phyloP scores from a whole-genome alignment of 2,888 invertebrate genomes.

The Galeopsomyia nigrocyanea region DNA sequence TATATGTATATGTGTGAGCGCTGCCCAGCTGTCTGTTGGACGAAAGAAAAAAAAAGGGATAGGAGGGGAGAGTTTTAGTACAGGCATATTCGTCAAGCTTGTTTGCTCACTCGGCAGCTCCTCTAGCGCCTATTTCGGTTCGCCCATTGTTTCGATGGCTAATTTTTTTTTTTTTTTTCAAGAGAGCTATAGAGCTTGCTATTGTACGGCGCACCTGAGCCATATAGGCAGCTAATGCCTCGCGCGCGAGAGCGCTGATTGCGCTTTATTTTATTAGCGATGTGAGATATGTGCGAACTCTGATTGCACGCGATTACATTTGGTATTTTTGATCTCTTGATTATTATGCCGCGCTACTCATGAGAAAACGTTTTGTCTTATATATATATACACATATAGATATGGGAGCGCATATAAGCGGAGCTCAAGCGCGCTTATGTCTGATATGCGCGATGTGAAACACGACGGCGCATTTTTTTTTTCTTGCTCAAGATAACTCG shows the following conservation, averaged over 20 bases:
- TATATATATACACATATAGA: too few relatives aligned
- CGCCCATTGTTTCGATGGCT: slow-evolving; percentile 23
- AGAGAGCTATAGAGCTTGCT: neutral
- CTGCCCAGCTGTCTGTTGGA: slow-evolving; percentile 60
- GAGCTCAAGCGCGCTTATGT: too few relatives aligned
- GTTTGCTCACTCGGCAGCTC: slow-evolving; percentile 40
- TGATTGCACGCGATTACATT: neutral
- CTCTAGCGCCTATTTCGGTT: slow-evolving; percentile 29
- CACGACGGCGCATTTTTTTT: too few relatives aligned
- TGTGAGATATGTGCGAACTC: slow-evolving; percentile 27
- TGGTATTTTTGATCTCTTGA: too few relatives aligned
- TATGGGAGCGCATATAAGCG: too few relatives aligned
- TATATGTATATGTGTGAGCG: slow-evolving; percentile 41
- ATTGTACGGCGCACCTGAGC: slow-evolving; percentile 30
- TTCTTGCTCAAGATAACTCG: too few relatives aligned
- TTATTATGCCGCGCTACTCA: too few relatives aligned
- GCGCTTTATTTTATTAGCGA: slow-evolving; percentile 38
- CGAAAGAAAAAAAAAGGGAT: neutral
- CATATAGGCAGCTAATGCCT: slow-evolving; percentile 11
- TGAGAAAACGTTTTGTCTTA: too few relatives aligned
- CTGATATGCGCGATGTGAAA: too few relatives aligned
- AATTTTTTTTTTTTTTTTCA: neutral
- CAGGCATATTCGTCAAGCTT: slow-evolving; percentile 39
- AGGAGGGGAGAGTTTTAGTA: slow-evolving; percentile 6
- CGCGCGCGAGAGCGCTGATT: slow-evolving; percentile 20